Conservation (phyloP, 2,888 invertebrate species). For the Spisula subtruncata region DNA sequence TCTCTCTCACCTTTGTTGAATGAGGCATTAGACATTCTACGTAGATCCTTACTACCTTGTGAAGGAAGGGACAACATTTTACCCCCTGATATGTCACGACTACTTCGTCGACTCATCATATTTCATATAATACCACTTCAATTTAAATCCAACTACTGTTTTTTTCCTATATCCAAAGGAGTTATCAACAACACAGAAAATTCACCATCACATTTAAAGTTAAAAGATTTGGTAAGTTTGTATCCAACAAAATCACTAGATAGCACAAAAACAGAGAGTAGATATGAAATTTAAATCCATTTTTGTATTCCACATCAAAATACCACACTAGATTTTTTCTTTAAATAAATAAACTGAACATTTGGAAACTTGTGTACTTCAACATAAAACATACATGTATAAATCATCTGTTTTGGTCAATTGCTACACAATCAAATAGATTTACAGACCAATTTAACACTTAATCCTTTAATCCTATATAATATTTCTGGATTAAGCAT, state of each 20-base stretch:
- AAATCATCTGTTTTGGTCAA: neutral
- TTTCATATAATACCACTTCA: neutral
- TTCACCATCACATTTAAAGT: too few species aligned
- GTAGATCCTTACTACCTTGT: slow-evolving; percentile 33
- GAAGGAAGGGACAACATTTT: neutral
- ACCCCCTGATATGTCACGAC: slow-evolving; percentile 49
- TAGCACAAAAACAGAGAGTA: neutral
- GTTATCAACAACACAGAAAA: too few species aligned
- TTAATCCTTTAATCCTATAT: neutral
- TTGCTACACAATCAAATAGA: neutral
- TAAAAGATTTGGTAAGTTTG: too few species aligned
- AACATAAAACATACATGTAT: neutral
- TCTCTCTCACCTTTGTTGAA: slow-evolving; percentile 60
- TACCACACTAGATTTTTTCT: neutral
- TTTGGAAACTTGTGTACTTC: neutral
- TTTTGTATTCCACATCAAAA: too few species aligned
- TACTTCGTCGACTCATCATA: slow-evolving; percentile 57
- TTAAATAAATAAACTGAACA: neutral
- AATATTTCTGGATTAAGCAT: neutral
- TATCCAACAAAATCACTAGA: too few species aligned
- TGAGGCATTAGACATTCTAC: slow-evolving; percentile 63
- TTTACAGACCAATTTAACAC: neutral
- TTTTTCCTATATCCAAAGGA: neutral
- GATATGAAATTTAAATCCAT: neutral
- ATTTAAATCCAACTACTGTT: neutral